phyloP scores from a whole-genome alignment of 2,113 vertebrate genomes.

The Euleptes europaea region DNA sequence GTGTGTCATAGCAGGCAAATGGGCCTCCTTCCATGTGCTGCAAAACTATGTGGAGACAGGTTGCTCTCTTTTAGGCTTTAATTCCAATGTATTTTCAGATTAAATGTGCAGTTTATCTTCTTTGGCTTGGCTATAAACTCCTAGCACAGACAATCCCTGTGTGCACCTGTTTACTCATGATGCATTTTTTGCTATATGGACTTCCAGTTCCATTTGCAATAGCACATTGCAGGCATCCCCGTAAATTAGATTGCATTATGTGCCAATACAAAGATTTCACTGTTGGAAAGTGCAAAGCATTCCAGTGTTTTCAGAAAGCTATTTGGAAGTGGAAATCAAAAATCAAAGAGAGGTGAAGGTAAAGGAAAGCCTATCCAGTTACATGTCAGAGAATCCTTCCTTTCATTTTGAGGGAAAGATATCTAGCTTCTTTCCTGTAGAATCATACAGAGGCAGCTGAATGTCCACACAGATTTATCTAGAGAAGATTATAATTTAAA shows the following conservation, averaged over 20 bases:
- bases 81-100: too few species aligned
- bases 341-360: constrained; percentile 75
- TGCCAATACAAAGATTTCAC: constrained; percentile 73
- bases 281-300: constrained; percentile 71
- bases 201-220: background rate
- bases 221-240: constrained; percentile 49
- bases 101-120: too few species aligned
- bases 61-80: too few species aligned
- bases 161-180: too few species aligned
- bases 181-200: background rate
- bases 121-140: too few species aligned
- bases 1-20: too few species aligned
- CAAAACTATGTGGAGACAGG: too few species aligned
- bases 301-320: constrained; percentile 64
- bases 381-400: constrained; percentile 54
- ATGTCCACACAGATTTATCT: background rate
- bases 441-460: constrained; percentile 4
- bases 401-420: constrained; percentile 52
- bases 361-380: constrained; percentile 74
- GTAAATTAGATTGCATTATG: constrained; percentile 72
- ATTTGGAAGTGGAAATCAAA: constrained; percentile 77
- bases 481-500: background rate
- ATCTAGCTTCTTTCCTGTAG: background rate
- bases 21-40: too few species aligned
- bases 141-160: too few species aligned